A percentile compares a stretch with the other conserved stretches of the same genome.
Evolutionary conservation across 2,797 vertebrate genomes (phyloP).

Genomic region (Oryzias dopingdopingensis): DNA sequence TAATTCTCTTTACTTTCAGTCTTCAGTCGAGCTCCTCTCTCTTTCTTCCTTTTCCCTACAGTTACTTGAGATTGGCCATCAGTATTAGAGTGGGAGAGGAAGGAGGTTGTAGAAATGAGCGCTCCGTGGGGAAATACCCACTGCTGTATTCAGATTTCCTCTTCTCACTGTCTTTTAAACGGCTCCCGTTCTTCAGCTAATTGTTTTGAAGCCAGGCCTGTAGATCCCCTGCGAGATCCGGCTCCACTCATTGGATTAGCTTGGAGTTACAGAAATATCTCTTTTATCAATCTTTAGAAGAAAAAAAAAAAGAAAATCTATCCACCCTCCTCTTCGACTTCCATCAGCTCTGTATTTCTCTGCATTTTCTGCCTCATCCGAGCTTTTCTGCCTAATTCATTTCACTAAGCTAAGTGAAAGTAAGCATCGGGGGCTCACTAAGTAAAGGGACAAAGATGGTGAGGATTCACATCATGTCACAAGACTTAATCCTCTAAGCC

Average conservation of each 20-base stretch:
- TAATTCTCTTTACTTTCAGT: slow-evolving; percentile 21
- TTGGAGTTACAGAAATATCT: slow-evolving; percentile 71
- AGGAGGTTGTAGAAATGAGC: slow-evolving; percentile 71
- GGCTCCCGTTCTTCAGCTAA: slow-evolving; percentile 73
- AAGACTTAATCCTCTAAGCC: slow-evolving; percentile 58
- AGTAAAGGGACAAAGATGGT: slow-evolving; percentile 51
- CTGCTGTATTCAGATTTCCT: slow-evolving; percentile 72
- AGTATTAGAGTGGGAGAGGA: slow-evolving; percentile 52
- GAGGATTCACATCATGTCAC: slow-evolving; percentile 61
- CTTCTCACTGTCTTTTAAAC: slow-evolving; percentile 72
- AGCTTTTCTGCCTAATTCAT: slow-evolving; percentile 43
- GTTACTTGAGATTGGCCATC: slow-evolving; percentile 61
- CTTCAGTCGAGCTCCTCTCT: slow-evolving; percentile 15
- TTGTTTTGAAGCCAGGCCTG: slow-evolving; percentile 73
- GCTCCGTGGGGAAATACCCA: slow-evolving; percentile 74
- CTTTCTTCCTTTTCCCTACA: slow-evolving; percentile 43
- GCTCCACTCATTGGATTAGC: slow-evolving; percentile 70
- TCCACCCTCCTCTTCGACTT: slow-evolving; percentile 22
- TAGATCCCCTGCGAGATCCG: slow-evolving; percentile 67
- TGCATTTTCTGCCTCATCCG: slow-evolving; percentile 44
- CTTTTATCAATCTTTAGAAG: slow-evolving; percentile 70
- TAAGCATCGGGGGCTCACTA: slow-evolving; percentile 10
- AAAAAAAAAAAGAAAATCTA: slow-evolving; percentile 60
- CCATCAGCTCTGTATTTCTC: slow-evolving; percentile 39
- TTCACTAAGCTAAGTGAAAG: slow-evolving; percentile 53